Evolutionary conservation across 2,113 vertebrate species (phyloP).

Genomic region (Tetrao urogallus): DNA sequence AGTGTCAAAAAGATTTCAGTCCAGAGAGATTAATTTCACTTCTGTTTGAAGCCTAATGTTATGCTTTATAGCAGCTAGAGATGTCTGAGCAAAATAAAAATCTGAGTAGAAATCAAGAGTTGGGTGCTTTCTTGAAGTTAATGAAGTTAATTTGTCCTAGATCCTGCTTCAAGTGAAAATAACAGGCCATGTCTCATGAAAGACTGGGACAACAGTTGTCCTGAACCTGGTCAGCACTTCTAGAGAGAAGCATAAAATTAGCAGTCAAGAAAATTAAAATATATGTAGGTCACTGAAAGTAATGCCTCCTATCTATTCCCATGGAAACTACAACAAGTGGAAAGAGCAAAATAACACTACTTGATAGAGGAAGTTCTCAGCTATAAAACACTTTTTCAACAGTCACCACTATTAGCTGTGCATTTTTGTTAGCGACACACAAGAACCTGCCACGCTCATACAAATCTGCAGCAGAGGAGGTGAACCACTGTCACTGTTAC

Average conservation of each 20-base stretch:
- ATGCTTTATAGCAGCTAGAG: constrained; percentile 2
- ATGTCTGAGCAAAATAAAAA: constrained; percentile 17
- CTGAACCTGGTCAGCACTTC: neutral
- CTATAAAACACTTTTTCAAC: no score
- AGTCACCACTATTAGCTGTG: no score
- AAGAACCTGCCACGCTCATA: no score
- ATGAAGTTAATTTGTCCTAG: constrained; percentile 37
- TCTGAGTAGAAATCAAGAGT: constrained; percentile 17
- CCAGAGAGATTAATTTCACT: neutral
- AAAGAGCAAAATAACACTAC: no score
- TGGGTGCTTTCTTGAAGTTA: neutral
- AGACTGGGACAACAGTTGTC: neutral
- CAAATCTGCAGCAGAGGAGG: no score
- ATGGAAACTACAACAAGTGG: no score
- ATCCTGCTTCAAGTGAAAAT: neutral
- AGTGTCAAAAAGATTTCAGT: neutral
- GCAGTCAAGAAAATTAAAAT: neutral
- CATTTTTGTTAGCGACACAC: no score
- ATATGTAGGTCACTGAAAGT: neutral
- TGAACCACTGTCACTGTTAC: no score
- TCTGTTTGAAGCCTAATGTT: constrained; percentile 9
- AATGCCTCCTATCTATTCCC: no score
- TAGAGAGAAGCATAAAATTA: constrained; percentile 13
- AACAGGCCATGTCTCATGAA: neutral
- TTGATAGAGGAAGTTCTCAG: no score